Evolutionary conservation across 2,113 vertebrate species (phyloP).

Genomic region (Corythoichthys haematopterus): DNA sequence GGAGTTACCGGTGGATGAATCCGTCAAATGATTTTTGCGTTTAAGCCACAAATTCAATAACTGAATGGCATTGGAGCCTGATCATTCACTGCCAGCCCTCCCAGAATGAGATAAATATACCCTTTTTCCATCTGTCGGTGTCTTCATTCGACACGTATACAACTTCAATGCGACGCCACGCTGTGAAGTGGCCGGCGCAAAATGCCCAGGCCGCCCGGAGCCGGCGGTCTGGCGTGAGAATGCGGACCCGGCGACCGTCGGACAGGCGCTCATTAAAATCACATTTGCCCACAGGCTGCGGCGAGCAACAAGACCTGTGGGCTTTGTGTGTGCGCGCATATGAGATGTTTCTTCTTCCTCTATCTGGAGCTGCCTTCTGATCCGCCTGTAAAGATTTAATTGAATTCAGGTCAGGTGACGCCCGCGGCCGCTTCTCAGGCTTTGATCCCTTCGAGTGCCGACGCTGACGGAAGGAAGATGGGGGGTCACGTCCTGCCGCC

Average conservation of each 20-base stretch:
- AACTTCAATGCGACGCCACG: slow-evolving; percentile 35
- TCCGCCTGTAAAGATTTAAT: slow-evolving; percentile 70
- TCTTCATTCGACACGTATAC: slow-evolving; percentile 19
- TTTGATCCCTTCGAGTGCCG: slow-evolving; percentile 66
- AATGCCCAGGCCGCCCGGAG: slow-evolving; percentile 37
- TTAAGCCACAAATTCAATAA: too few relatives aligned
- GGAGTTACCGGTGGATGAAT: too few relatives aligned
- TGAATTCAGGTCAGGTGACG: slow-evolving; percentile 74
- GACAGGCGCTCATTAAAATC: slow-evolving; percentile 62
- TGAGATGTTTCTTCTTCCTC: slow-evolving; percentile 31
- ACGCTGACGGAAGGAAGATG: slow-evolving; percentile 19
- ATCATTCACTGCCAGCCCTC: too few relatives aligned
- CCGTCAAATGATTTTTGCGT: too few relatives aligned
- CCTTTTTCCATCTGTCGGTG: slow-evolving; percentile 11
- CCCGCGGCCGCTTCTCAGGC: slow-evolving; percentile 47
- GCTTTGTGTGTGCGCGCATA: slow-evolving; percentile 19
- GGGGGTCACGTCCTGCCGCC: slow-evolving; percentile 32
- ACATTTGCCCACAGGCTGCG: slow-evolving; percentile 63
- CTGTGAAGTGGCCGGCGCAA: slow-evolving; percentile 54
- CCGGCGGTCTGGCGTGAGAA: slow-evolving; percentile 49
- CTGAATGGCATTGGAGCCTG: too few relatives aligned
- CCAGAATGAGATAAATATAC: background rate
- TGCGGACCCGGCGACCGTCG: slow-evolving; percentile 58
- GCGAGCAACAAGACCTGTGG: slow-evolving; percentile 54
- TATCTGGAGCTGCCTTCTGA: slow-evolving; percentile 40